Evolutionary conservation across 2,113 vertebrate species (phyloP), one percentile per base, ranked within the genome.

Genomic region (Cygnus buccinator): DNA sequence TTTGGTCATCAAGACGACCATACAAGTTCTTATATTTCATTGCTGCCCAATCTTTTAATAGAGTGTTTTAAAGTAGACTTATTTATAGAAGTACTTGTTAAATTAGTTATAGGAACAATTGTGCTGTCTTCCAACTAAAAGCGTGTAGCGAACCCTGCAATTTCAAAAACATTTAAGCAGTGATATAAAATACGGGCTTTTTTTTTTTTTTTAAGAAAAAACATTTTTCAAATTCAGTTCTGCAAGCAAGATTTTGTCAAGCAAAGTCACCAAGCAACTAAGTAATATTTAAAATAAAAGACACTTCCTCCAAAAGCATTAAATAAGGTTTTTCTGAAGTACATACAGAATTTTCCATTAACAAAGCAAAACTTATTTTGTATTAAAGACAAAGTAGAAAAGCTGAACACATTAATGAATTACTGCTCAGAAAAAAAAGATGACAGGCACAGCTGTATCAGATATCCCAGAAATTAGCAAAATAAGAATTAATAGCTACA

Each of bases 401-500:
- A 95, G n/a, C n/a, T 78, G 22, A 95, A 61, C 8, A 78, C 7
- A 58, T 67, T 59, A 25, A 81, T 81, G 65, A 73, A 62, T 75
- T 86, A 41, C 33, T 93, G 54, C 58, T 89, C 26, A 92, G 75
- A 13, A 20, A 41, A 33, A 85, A 84, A 25, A 94, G 48, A 46
- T 33, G 70, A 1, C 3, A n/a, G 46, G 29, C 84, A 74, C 31
- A 87, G 43, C 19, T 71, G 21, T n/a, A 90, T 46, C 29, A 80
- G 46, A 81, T 18, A 23, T 28, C 37, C 13, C 5, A 43, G 25
- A 6, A 7, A 33, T 15, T 16, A 92, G 41, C 52, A 84, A 14
- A 22, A 25, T 85, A 89, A 90, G 52, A 94, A 85, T 89, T 72
- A 95, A 80, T 63, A 81, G 87, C 41, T 61, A 58, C 22, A 63